Evolutionary conservation across 2,797 vertebrate species (phyloP).

Genomic region (Lagothrix lagotricha): DNA sequence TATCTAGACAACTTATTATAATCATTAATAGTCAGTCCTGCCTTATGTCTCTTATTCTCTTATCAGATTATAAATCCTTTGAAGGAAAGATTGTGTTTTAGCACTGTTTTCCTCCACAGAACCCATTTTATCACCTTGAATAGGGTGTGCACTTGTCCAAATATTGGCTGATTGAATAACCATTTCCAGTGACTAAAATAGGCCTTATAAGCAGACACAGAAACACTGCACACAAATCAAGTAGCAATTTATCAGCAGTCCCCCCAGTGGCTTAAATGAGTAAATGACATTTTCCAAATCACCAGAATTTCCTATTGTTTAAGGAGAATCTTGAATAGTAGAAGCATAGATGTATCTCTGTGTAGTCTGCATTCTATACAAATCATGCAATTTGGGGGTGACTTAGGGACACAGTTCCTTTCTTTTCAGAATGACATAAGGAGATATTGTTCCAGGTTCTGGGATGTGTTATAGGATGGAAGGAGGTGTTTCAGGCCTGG

Average conservation of each 20-base stretch:
- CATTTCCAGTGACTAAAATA: conserved; percentile 31
- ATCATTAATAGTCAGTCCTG: background rate
- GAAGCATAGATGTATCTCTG: background rate
- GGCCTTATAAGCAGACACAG: background rate
- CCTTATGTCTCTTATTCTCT: background rate
- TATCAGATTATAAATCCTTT: background rate
- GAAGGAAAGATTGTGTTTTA: background rate
- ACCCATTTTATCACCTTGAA: conserved; percentile 25
- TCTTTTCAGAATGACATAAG: background rate
- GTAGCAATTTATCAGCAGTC: conserved; percentile 45
- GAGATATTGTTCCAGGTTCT: background rate
- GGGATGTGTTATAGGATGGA: background rate
- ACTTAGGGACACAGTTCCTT: background rate
- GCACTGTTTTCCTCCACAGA: background rate
- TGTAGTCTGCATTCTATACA: background rate
- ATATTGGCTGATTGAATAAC: conserved; percentile 40
- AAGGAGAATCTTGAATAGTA: conserved; percentile 5
- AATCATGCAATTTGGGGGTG: background rate
- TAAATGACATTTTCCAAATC: conserved; percentile 46
- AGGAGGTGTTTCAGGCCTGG: background rate
- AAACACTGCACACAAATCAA: conserved; percentile 48
- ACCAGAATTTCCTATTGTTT: conserved; percentile 18
- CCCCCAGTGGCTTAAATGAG: conserved; percentile 52
- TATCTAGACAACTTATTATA: background rate
- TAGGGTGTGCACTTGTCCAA: background rate